Conservation (phyloP, 2,113 vertebrate genomes). For the Caretta caretta region DNA sequence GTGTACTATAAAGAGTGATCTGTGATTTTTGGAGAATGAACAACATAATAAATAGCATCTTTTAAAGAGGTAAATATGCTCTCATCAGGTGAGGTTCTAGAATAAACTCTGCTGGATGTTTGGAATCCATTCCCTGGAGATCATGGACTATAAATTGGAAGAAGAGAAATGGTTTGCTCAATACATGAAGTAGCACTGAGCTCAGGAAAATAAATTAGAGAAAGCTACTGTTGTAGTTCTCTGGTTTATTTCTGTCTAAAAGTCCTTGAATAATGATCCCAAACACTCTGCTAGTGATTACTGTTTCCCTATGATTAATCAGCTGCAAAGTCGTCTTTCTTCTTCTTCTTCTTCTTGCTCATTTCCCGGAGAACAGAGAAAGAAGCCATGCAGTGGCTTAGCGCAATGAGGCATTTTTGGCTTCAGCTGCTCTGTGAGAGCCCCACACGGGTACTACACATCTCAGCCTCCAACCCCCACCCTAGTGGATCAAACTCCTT, state of each 20-base stretch:
- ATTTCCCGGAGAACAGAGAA: not conserved
- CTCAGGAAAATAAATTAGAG: slow-evolving; percentile 65
- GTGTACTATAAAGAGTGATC: not conserved
- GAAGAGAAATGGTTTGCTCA: slow-evolving; percentile 46
- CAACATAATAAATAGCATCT: not conserved
- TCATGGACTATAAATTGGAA: slow-evolving; percentile 20
- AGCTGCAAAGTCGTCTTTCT: not conserved
- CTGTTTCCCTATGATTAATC: slow-evolving; percentile 66
- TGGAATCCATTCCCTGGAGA: slow-evolving; percentile 21
- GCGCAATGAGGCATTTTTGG: not conserved
- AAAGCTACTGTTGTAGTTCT: slow-evolving; percentile 48
- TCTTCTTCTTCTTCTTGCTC: not conserved
- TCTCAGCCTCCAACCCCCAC: not conserved
- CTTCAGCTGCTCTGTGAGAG: not conserved
- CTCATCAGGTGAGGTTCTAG: not conserved
- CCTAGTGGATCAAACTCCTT: not conserved
- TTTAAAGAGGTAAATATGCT: not conserved
- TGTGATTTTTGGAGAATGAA: not conserved
- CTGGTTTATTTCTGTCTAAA: slow-evolving; percentile 57
- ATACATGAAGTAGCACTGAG: slow-evolving; percentile 27
- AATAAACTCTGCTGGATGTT: slow-evolving; percentile 5
- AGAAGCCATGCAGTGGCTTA: not conserved
- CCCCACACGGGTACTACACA: not conserved
- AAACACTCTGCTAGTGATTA: slow-evolving; percentile 61
- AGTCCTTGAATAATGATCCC: slow-evolving; percentile 67